phyloP scores from a whole-genome alignment of 64 coral and sea anemone species.

The Orbicella faveolata region DNA sequence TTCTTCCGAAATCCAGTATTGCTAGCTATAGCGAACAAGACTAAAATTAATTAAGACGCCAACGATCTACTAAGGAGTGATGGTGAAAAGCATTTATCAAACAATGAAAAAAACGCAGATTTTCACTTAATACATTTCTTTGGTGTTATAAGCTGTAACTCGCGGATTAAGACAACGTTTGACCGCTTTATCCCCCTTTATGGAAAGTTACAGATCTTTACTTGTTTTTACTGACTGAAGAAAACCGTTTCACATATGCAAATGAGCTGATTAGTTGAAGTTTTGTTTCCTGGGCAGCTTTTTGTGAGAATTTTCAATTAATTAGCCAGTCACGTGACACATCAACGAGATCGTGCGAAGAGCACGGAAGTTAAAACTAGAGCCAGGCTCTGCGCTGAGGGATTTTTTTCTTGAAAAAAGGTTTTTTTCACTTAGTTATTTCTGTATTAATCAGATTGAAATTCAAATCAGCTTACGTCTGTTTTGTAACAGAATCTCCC shows the following conservation, averaged over 20 bases:
- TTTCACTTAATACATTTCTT: no score
- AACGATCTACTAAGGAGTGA: neutral
- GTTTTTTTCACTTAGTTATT: neutral
- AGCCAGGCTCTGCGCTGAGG: neutral
- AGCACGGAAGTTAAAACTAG: neutral
- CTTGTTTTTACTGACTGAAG: neutral
- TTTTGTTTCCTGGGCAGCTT: neutral
- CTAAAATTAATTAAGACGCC: neutral
- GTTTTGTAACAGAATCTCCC: neutral
- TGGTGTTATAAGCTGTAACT: no score
- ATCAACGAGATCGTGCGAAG: neutral
- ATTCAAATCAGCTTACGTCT: neutral
- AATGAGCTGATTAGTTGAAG: neutral
- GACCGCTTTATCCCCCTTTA: neutral
- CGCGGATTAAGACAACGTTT: neutral
- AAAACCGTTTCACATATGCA: neutral
- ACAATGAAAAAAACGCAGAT: neutral
- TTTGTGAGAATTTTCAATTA: neutral
- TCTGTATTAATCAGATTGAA: conserved; percentile 4
- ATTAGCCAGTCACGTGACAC: conserved; percentile 12
- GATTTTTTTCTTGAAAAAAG: no score
- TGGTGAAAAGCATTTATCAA: neutral
- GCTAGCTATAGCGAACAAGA: neutral
- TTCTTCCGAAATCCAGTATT: neutral
- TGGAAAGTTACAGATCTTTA: neutral